Conservation (phyloP, 2,113 vertebrate species). For the Pluvialis apricaria region DNA sequence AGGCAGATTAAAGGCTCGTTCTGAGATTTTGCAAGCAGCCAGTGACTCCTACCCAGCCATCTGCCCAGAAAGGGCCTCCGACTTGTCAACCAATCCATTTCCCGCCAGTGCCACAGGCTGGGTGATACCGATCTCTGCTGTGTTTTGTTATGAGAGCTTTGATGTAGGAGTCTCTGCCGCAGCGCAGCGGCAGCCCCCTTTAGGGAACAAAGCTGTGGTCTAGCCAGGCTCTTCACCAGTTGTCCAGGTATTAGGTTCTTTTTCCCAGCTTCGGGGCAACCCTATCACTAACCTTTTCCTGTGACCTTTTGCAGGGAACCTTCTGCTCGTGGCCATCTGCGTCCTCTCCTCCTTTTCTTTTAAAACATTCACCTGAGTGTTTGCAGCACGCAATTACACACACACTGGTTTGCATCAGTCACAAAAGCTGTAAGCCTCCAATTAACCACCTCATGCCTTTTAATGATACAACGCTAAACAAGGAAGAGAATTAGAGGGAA, state of each 20-base stretch:
- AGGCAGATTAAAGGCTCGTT: conserved; percentile 59
- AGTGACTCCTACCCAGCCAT: conserved; percentile 69
- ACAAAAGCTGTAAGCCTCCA: conserved; percentile 58
- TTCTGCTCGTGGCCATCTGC: conserved; percentile 64
- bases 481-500: conserved; percentile 47
- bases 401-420: conserved; percentile 33
- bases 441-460: conserved; percentile 60
- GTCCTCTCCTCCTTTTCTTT: not conserved
- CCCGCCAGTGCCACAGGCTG: conserved; percentile 62
- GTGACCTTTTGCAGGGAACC: conserved; percentile 59
- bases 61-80: conserved; percentile 68
- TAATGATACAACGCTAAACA: conserved; percentile 42
- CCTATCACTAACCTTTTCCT: conserved; percentile 55
- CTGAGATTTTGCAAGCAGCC: conserved; percentile 67
- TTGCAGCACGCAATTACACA: not conserved
- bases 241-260: conserved; percentile 81
- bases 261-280: conserved; percentile 38
- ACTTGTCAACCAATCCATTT: conserved; percentile 69
- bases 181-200: conserved; percentile 35
- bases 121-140: conserved; percentile 53
- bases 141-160: conserved; percentile 54
- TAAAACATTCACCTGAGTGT: conserved; percentile 15
- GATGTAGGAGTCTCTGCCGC: conserved; percentile 32
- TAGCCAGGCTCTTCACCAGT: conserved; percentile 67
- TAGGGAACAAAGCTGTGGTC: conserved; percentile 36